These are phyloP conservation scores for Halictus quadricinctus DNA, from an alignment of 2,888 invertebrate genomes.

Conservation along the genomic window DNA sequence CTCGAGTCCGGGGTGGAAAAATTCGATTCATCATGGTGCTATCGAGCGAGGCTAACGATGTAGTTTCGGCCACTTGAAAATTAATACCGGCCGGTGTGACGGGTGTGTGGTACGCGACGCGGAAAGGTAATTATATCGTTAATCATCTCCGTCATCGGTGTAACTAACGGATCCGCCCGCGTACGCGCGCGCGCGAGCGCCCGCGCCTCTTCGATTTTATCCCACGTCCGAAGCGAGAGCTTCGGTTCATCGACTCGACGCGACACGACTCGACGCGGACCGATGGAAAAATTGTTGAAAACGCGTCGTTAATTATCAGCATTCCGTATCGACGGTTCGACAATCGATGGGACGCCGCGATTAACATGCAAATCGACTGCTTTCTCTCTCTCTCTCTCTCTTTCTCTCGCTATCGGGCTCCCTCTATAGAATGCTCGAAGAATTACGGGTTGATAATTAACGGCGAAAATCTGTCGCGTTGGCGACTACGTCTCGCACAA, in stretches of 20 bases:
- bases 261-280: constrained; percentile 25
- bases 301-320: constrained; percentile 50
- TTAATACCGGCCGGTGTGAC: constrained; percentile 43
- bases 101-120: constrained; percentile 44
- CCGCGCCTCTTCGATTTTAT: constrained; percentile 38
- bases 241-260: constrained; percentile 30
- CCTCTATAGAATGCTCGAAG: constrained; percentile 43
- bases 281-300: constrained; percentile 49
- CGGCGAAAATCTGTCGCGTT: constrained; percentile 37
- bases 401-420: not conserved
- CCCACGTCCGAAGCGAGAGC: constrained; percentile 5
- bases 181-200: not conserved
- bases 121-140: constrained; percentile 53
- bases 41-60: constrained; percentile 33
- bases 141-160: constrained; percentile 42
- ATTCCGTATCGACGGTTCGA: constrained; percentile 38
- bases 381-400: not conserved
- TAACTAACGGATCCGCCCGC: constrained; percentile 29
- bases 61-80: constrained; percentile 51
- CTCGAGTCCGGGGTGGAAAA: not conserved
- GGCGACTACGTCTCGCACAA: not conserved
- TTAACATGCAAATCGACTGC: constrained; percentile 55
- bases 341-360: constrained; percentile 36
- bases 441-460: constrained; percentile 54
- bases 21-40: constrained; percentile 42